Evolutionary conservation across 1,140 invertebrate species (phyloP).

Genomic region (Drosophila ercepeae): DNA sequence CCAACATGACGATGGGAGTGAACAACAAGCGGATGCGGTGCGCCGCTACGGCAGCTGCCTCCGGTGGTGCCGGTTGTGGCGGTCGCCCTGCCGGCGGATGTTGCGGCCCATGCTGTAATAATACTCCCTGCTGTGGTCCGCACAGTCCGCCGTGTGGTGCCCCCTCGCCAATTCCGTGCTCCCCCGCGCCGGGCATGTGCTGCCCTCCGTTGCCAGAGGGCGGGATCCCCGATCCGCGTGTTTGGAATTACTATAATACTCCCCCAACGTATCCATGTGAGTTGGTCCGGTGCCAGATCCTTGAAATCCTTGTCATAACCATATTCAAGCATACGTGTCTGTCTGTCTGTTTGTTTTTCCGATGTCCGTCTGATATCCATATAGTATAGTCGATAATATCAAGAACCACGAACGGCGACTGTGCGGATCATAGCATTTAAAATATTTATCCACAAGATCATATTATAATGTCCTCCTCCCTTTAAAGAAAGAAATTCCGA

Average conservation of each 20-base stretch:
- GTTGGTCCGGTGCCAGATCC: conserved; percentile 8
- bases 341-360: neutral
- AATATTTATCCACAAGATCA: neutral
- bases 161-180: conserved; percentile 69
- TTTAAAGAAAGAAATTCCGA: neutral
- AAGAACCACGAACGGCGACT: neutral
- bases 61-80: conserved; percentile 48
- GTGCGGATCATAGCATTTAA: neutral
- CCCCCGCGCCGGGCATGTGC: conserved; percentile 68
- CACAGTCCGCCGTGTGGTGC: conserved; percentile 25
- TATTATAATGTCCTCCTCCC: neutral
- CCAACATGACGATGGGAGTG: conserved; percentile 81
- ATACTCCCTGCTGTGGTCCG: conserved; percentile 2
- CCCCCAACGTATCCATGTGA: conserved; percentile 83
- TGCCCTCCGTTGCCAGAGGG: conserved; percentile 66
- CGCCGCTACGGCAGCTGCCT: conserved; percentile 52
- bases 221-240: conserved; percentile 76
- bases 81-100: conserved; percentile 35
- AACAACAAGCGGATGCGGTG: conserved; percentile 75
- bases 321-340: neutral
- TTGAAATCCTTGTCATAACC: neutral
- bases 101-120: conserved; percentile 10
- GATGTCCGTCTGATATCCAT: neutral
- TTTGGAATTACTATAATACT: conserved; percentile 79
- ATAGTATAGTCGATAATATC: neutral